Evolutionary conservation across 2,797 vertebrate species (phyloP), one percentile per base, ranked within the genome.

Genomic region (Falco rusticolus): DNA sequence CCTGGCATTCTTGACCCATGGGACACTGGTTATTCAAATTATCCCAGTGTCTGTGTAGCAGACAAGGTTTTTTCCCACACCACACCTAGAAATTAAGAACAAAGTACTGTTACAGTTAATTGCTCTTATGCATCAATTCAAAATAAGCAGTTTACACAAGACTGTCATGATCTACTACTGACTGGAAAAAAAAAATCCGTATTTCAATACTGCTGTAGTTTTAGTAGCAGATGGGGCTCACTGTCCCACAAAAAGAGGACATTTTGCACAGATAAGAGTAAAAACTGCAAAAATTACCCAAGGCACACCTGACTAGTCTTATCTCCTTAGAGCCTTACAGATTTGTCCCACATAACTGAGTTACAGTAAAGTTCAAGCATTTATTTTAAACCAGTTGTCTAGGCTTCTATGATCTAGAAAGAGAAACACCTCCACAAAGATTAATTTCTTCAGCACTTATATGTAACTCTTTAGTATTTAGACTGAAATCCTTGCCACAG

Each of bases 51-150:
- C 96, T 96, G 5, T 96, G 96, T 56, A 99, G 98, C 91, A 99
- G 97, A 87, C 99, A 99, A 15, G 98, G 98, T 89, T 98, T 98
- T 43, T 95, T 98, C 11, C 99, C 99, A 25, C 99, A 99, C 97
- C 98, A 98, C 56, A 99, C 99, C 99, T 99, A 96, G 48, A 87
- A 97, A 87, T 85, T 37, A 80, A 84, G 61, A 87, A 87, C 10
- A 60, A 79, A 93, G 48, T n/a, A 68, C 5, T 59, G n/a, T 86
- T 87, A 81, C 10, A 87, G 17, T 54, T 72, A 82, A 63, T 39
- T 83, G 39, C n/a, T 66, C 22, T 82, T 50, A 80, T 8, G 29
- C 31, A 93, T 78, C 51, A 85, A 87, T 79, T 64, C 43, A 41
- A 90, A 91, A 57, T 3, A 84, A 93, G 16, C 25, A 85, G 81